These are phyloP conservation scores for Darevskia mixta DNA, from an alignment of 2,797 vertebrate genomes.

Conservation along the genomic window DNA sequence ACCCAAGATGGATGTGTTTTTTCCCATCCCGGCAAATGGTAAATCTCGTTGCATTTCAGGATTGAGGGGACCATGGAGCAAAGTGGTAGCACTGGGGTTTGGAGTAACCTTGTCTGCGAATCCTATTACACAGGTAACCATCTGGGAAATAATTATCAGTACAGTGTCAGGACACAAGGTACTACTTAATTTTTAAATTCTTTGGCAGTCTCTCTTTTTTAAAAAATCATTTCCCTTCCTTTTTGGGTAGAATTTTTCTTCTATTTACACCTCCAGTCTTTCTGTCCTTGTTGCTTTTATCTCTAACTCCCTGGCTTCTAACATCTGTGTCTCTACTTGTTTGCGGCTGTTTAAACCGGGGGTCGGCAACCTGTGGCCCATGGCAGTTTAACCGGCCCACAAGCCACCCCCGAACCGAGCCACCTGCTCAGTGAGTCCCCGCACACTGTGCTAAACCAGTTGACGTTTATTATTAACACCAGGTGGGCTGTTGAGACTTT, in stretches of 20 bases:
- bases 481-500: too few species aligned
- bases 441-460: too few species aligned
- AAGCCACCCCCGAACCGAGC: too few species aligned
- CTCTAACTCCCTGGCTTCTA: background rate
- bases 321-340: background rate
- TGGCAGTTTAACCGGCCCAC: too few species aligned
- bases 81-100: slow-evolving; percentile 67
- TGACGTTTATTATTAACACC: too few species aligned
- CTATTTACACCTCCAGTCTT: background rate
- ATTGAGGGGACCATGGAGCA: slow-evolving; percentile 64
- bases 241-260: background rate
- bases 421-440: too few species aligned
- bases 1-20: background rate
- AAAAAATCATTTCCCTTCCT: background rate
- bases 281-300: background rate
- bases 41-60: slow-evolving; percentile 43
- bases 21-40: slow-evolving; percentile 26
- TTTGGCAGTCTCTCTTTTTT: too few species aligned
- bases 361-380: too few species aligned
- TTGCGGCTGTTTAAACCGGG: background rate
- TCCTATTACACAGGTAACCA: slow-evolving; percentile 78
- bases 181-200: background rate
- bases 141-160: background rate
- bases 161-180: background rate
- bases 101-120: slow-evolving; percentile 78